Evolutionary conservation across 2,888 invertebrate genomes (phyloP).

Genomic region (Drosophila merina): DNA sequence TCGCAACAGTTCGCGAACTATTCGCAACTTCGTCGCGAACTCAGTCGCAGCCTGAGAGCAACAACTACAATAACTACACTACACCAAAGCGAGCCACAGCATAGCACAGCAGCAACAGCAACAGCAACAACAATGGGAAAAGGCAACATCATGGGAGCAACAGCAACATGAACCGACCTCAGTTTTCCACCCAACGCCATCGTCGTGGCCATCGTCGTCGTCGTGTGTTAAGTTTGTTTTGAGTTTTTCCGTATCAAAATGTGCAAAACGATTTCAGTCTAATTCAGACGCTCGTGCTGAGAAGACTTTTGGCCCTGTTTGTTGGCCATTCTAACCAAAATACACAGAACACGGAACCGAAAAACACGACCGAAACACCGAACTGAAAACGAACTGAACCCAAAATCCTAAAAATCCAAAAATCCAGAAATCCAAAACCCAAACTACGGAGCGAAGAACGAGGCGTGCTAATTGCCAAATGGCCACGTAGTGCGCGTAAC

Average conservation of each 20-base stretch:
- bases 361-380: slow-evolving; percentile 16
- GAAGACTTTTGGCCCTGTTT: slow-evolving; percentile 82
- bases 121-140: slow-evolving; percentile 29
- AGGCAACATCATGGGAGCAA: slow-evolving; percentile 26
- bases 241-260: slow-evolving; percentile 84
- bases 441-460: slow-evolving; percentile 22
- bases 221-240: slow-evolving; percentile 77
- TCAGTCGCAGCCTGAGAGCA: slow-evolving; percentile 55
- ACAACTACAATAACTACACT: slow-evolving; percentile 23
- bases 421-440: not conserved
- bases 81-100: not conserved
- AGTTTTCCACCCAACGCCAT: slow-evolving; percentile 64
- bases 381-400: slow-evolving; percentile 18
- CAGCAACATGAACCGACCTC: slow-evolving; percentile 25
- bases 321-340: slow-evolving; percentile 55
- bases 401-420: not conserved
- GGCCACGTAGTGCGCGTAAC: slow-evolving; percentile 61
- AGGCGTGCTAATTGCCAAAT: slow-evolving; percentile 35
- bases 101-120: slow-evolving; percentile 30
- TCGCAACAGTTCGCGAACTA: slow-evolving; percentile 36
- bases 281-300: slow-evolving; percentile 84
- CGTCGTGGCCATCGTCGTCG: slow-evolving; percentile 57
- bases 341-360: slow-evolving; percentile 28
- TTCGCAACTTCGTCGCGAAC: slow-evolving; percentile 54
- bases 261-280: slow-evolving; percentile 84